Percentiles rank a stretch among this genome's conserved stretches.
Evolutionary conservation across 2,888 invertebrate genomes (phyloP).

Genomic region (Coecobrya sp.): DNA sequence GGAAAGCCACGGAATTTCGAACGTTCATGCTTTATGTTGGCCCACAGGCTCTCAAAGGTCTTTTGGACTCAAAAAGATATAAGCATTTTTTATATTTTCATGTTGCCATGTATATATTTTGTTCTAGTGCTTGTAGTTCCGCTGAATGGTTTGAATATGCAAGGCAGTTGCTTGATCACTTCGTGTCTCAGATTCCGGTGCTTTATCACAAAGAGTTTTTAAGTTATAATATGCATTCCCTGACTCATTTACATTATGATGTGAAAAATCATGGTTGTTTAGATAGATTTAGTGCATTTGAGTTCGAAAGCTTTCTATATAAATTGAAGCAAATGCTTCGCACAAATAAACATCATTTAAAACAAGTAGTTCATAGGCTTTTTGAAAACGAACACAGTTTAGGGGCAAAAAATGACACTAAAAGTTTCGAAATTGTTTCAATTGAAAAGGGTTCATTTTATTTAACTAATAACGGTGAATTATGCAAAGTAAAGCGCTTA

Average conservation of each 20-base stretch:
- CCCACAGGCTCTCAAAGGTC: conserved; percentile 30
- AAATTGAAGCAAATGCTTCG: conserved; percentile 81
- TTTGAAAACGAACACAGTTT: background rate
- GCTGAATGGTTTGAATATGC: conserved; percentile 81
- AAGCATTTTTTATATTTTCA: conserved; percentile 72
- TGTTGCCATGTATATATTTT: background rate
- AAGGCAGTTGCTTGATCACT: conserved; percentile 81
- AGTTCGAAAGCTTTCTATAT: conserved; percentile 86
- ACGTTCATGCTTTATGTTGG: conserved; percentile 69
- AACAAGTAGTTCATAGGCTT: conserved; percentile 72
- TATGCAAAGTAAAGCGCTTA: too few species aligned
- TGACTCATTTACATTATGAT: conserved; percentile 86
- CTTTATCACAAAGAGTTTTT: conserved; percentile 85
- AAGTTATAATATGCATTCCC: conserved; percentile 86
- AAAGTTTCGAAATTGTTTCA: too few species aligned
- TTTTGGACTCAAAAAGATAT: conserved; percentile 32
- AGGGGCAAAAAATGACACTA: too few species aligned
- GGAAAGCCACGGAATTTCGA: conserved; percentile 77
- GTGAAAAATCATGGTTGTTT: conserved; percentile 82
- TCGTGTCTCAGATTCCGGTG: conserved; percentile 81
- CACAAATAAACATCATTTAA: conserved; percentile 41
- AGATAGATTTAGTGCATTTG: conserved; percentile 85
- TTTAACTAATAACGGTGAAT: too few species aligned
- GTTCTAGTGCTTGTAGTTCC: background rate
- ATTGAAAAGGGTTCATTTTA: too few species aligned